Evolutionary conservation across 1,140 invertebrate genomes (phyloP).

Genomic region (Ceratina calcarata): DNA sequence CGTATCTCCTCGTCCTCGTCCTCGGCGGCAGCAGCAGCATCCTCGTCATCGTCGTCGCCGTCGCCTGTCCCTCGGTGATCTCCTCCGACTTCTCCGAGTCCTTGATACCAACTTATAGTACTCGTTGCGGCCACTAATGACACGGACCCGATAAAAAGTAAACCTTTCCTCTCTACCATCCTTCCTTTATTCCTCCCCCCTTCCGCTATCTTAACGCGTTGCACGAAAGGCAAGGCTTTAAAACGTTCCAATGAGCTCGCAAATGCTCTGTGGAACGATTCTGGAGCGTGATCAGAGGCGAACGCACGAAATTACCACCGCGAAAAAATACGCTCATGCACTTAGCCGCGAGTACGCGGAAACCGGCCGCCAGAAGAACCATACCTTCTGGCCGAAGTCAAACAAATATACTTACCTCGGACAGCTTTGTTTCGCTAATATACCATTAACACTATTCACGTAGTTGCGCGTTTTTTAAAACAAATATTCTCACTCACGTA

Average conservation of each 20-base stretch:
- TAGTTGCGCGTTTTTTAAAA: background rate
- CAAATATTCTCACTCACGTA: background rate
- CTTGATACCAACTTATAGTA: constrained; percentile 55
- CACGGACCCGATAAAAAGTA: constrained; percentile 58
- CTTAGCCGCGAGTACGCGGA: constrained; percentile 7
- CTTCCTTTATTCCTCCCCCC: background rate
- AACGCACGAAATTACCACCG: constrained; percentile 26
- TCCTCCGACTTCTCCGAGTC: constrained; percentile 28
- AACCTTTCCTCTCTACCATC: constrained; percentile 24
- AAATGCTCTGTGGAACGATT: constrained; percentile 43
- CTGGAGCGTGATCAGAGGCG: constrained; percentile 3
- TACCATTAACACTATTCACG: too few species aligned
- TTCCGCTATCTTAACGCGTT: constrained; percentile 46
- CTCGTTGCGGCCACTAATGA: constrained; percentile 58
- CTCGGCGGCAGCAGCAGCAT: constrained; percentile 1
- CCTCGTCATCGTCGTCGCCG: constrained; percentile 33
- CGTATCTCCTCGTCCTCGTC: constrained; percentile 38
- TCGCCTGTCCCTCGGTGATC: constrained; percentile 27
- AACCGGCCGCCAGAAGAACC: constrained; percentile 12
- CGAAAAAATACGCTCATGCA: background rate
- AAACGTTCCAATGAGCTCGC: constrained; percentile 53
- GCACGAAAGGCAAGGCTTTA: constrained; percentile 51
- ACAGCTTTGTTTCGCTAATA: too few species aligned
- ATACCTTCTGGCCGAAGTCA: background rate
- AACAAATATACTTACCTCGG: too few species aligned